Evolutionary conservation across 2,888 invertebrate species (phyloP), one percentile per base, ranked within the genome.

Genomic region (Meta bourneti): DNA sequence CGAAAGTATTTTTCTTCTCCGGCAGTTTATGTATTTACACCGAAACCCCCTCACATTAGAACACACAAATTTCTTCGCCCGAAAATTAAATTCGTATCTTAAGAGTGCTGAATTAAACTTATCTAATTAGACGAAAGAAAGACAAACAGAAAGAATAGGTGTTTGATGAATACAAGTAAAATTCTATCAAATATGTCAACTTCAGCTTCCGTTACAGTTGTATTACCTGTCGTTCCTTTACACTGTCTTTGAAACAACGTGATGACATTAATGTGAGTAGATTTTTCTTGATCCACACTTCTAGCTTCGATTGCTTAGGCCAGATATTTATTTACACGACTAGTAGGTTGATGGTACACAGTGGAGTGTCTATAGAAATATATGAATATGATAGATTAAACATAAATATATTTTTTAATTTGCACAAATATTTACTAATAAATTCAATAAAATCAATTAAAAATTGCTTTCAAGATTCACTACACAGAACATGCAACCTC

Each of bases 241-340:
- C 96, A 75, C 96, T 96, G 94, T 98, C 97, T 94, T 97, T 97
- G 95, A 98, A 98, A 94, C 97, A 98, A 95, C 6, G 98, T 98
- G 92, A 98, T 95, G 81, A 97, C 96, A 94, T 98, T 98, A 84
- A 98, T 98, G 94, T 98, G 98, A 83, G 97, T 97, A 48, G 97
- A 97, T 95, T 98, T 98, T 95, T 98, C 98, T 92, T 97, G 96
- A 95, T 98, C 98, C 92, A 98, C 97, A 94, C 97, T 97, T 93
- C 98, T 96, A 61, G 98, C 98, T 95, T 98, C 97, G 94, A 98
- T 98, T 54, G 98, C 98, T 95, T 98, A 98, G 92, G 97, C 97
- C 94, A 98, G 96, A 95, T 97, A 98, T 95, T 98, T 98, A 96
- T 98, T 98, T 91, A 98, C 98, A 93, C 98, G 96, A 95, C 98